These are phyloP conservation scores for Poeciliopsis infans DNA, from an alignment of 2,797 vertebrate genomes.

Conservation along the genomic window DNA sequence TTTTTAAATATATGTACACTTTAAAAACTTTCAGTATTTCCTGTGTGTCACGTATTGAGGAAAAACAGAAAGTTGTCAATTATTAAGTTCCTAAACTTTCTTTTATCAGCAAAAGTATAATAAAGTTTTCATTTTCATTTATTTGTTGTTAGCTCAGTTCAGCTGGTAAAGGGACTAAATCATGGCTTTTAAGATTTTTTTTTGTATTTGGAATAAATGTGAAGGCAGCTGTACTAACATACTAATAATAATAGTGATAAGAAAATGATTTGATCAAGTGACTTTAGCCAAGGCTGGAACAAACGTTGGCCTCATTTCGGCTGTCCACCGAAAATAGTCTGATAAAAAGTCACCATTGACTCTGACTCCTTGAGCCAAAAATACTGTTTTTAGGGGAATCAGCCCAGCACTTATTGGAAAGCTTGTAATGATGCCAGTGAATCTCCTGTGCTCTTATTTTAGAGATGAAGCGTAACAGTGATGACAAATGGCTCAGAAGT, in stretches of 20 bases:
- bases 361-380: constrained; percentile 1
- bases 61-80: background rate
- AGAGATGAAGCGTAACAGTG: background rate
- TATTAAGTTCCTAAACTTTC: background rate
- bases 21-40: background rate
- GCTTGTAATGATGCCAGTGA: constrained; percentile 11
- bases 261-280: background rate
- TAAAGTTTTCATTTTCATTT: background rate
- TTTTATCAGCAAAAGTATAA: background rate
- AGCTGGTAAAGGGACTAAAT: too few relatives aligned
- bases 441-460: constrained; percentile 21
- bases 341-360: constrained; percentile 7
- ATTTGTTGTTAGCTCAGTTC: background rate
- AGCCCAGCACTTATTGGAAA: background rate
- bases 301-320: constrained; percentile 8
- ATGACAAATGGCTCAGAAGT: background rate
- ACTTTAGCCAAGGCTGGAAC: background rate
- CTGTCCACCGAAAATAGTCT: constrained; percentile 23
- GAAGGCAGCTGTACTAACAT: background rate
- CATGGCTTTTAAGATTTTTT: background rate
- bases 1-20: background rate
- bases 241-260: background rate
- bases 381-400: constrained; percentile 7
- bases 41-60: background rate
- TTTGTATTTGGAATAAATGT: background rate